Evolutionary conservation across 2,113 vertebrate genomes (phyloP), one percentile per base, ranked within the genome.

Genomic region (Myrmecobius fasciatus): DNA sequence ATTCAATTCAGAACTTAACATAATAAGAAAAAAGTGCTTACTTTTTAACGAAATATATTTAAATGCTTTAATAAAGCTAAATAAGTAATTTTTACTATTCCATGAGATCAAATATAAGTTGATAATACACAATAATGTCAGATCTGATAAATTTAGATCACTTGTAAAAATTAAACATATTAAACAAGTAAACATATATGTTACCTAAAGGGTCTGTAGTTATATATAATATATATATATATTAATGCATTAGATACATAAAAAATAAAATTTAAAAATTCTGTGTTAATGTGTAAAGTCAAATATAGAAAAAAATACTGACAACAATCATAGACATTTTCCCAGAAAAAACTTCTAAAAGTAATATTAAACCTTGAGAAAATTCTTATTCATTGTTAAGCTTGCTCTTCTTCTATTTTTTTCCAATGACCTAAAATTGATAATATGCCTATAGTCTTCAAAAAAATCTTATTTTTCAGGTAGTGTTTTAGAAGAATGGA

Each of bases 141-240:
- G 4, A 94, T n/a, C 36, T 11, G 22, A 52, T n/a, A 92, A 43
- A 93, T 25, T 89, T 92, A 91, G 95, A 95, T 75, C 36, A 89
- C 12, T 53, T 91, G 8, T 93, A 94, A 97, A 96, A 95, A 90
- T 94, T 96, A 92, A 94, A 96, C 93, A 51, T 51, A 10, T 51
- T 51, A 51, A 51, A 51, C 49, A 51, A n/a, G n/a, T 22, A 36
- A 93, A 90, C 52, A 1, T 0, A 0, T 46, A 24, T 8, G 94
- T 46, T 91, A 0, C 91, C 52, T 92, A 89, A 75, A 88, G 31
- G n/a, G 8, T 8, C 75, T 36, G 5, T 46, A 2, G 36, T 6
- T 10, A 22, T 83, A 12, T 36, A 6, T 2, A 47, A 47, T 56
- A 22, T 89, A 14, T 46, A 7, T 1, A 0, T 88, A 12, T 53